Evolutionary conservation across 2,113 vertebrate species (phyloP).

Genomic region (Epinephelus fuscoguttatus): DNA sequence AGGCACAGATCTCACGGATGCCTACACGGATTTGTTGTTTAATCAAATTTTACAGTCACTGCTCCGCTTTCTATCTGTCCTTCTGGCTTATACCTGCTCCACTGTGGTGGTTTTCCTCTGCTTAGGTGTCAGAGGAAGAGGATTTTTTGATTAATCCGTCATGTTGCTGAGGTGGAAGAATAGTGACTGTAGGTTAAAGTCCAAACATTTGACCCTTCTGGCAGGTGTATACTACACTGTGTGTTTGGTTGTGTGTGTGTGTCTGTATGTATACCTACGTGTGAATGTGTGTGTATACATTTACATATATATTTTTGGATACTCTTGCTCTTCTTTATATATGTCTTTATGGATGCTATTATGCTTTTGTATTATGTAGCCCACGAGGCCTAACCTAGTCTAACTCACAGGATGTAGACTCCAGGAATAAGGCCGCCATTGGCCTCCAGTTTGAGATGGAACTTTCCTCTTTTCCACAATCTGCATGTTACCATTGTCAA

Average conservation of each 20-base stretch:
- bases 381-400: not conserved
- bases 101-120: constrained; percentile 5
- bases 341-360: not conserved
- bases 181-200: constrained; percentile 3
- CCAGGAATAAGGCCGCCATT: too few relatives aligned
- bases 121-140: constrained; percentile 9
- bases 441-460: too few relatives aligned
- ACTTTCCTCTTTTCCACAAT: too few relatives aligned
- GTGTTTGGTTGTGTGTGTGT: not conserved
- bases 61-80: constrained; percentile 24
- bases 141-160: constrained; percentile 36
- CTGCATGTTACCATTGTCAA: too few relatives aligned
- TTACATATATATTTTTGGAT: not conserved
- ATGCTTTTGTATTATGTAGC: not conserved
- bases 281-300: not conserved
- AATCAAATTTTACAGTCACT: constrained; percentile 57
- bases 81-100: constrained; percentile 18
- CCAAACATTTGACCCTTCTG: constrained; percentile 10
- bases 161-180: constrained; percentile 35
- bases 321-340: not conserved
- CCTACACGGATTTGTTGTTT: constrained; percentile 49
- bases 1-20: constrained; percentile 21
- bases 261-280: not conserved
- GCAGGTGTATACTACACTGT: not conserved
- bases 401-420: too few relatives aligned